Evolutionary conservation across 1,140 invertebrate species (phyloP), one percentile per base, ranked within the genome.

Genomic region (Danaus plexippus): DNA sequence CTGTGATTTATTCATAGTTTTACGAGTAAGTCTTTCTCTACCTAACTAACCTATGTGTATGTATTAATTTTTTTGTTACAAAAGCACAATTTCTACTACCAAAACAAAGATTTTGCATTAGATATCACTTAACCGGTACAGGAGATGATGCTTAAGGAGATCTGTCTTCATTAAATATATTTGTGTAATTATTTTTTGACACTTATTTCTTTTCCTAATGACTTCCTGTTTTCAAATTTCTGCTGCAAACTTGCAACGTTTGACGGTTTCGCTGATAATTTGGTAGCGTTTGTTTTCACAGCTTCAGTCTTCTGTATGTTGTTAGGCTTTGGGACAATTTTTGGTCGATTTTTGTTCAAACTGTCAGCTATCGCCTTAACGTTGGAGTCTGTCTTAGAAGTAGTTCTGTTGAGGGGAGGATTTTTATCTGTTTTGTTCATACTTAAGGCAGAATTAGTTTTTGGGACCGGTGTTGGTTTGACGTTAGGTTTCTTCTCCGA

Each of bases 161-260:
- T 32, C 22, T 32, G 22, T 32, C 22, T 32, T 32, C 22, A 32
- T 2, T 32, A 32, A 15, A 15, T 3, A 15, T 15, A 32, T n/a
- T n/a, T 32, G 22, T 32, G 22, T 32, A 32, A 32, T 32, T 72
- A 85, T 73, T 87, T 82, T 69, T 87, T 85, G 12, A 67, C 64
- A 42, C 62, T 67, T 55, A 80, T 72, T 64, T 87, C 80, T 75
- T 83, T 81, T 11, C 77, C 80, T 51, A 83, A 50, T 9, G 83
- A 85, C 54, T 86, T 88, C 59, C 85, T 75, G 70, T 88, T 87
- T 71, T 94, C 92, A 69, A 94, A 94, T 73, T 93, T 93, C 59
- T 93, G 91, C 65, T 94, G 92, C 50, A 94, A 80, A 32, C 91
- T 92, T 1, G 92, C 92, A 32, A 94, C 92, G 64, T 91, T 92